Base-by-base conservation (phyloP, 2,888 invertebrate species). In the Ochropleura plecta region DNA sequence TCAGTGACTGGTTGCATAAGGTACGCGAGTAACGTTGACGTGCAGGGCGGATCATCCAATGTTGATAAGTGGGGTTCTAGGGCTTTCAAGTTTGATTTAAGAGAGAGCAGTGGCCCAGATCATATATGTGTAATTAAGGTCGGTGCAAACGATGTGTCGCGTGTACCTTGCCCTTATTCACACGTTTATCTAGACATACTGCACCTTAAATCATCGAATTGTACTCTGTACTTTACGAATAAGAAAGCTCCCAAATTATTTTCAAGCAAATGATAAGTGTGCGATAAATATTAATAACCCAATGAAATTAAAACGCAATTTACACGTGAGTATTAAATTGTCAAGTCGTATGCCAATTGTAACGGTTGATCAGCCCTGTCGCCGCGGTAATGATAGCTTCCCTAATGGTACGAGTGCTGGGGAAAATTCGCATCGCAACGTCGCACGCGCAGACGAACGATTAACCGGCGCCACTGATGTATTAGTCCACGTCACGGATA, bases 41-140 rank as follows among this genome's bases (percentile, higher is more conserved):
- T 90, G 91, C 91, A 93, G 93, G 93, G 92, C 93, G 90, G 93
- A 92, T 93, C 91, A 91, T 92, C 92, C 90, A 86, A 84, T 88
- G 91, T 90, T 89, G 89, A 91, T 92, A 96, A 95, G 95, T 96
- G 89, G 95, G 94, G 94, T 92, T 96, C 93, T 95, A 95, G 96
- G 96, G 95, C 96, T 93, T 88, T 90, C 90, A 88, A 95, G 95
- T 92, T 96, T 96, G 95, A 95, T 95, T 96, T 96, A 93, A 96
- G 96, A 96, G 96, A 96, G 96, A 96, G 95, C 93, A 95, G 93
- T 88, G 94, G 88, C 96, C 94, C 91, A 94, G 94, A 94, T 95
- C 90, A 91, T 90, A 91, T 90, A 84, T 79, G 84, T 85, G 91
- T 92, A 94, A 96, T 96, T 96, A 96, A 92, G 96, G 96, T 93